Evolutionary conservation across 2,797 vertebrate genomes (phyloP), one percentile per base, ranked within the genome.

Genomic region (Chanos chanos): DNA sequence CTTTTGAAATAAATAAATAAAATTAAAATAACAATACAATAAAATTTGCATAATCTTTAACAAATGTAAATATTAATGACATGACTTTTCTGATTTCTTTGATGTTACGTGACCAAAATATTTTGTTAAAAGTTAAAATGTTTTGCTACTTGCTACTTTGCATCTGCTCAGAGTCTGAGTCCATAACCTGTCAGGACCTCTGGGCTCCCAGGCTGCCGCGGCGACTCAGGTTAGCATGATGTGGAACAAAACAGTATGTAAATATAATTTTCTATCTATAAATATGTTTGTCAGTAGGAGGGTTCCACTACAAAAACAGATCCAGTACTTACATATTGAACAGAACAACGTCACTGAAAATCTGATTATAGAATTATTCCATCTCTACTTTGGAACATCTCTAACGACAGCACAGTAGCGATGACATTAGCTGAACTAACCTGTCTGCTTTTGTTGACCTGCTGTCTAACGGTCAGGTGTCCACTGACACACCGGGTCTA

Each of bases 341-440:
- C 79, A 75, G 70, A 70, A 75, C 69, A 75, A 65, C 79, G 73
- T 70, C 69, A 77, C 75, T 69, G 51, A 76, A 75, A 50, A 61
- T 74, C 65, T 68, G n/a, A n/a, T n/a, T 69, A 80, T 68, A 55
- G 71, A 68, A 68, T 71, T 68, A 57, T 56, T 80, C 33, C 63
- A 66, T 66, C 79, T 73, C 75, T 82, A 77, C 47, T 70, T 73
- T 57, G 16, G 66, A 74, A 77, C 69, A 72, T 72, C 67, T 74
- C 75, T 79, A 81, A 75, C 71, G 67, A 76, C 75, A 75, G 86
- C 79, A 81, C 66, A 66, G 86, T 85, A 80, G 81, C 81, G 86
- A 73, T 80, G 77, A 82, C 75, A 77, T 78, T 70, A 72, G 77
- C 70, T 53, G 69, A 70, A 77, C 76, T 82, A 79, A 22, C 55